A percentile compares a stretch with the other conserved stretches of the same genome.
These are phyloP conservation scores for Xestia ashworthii DNA, from an alignment of 2,888 invertebrate genomes.

Conservation along the genomic window DNA sequence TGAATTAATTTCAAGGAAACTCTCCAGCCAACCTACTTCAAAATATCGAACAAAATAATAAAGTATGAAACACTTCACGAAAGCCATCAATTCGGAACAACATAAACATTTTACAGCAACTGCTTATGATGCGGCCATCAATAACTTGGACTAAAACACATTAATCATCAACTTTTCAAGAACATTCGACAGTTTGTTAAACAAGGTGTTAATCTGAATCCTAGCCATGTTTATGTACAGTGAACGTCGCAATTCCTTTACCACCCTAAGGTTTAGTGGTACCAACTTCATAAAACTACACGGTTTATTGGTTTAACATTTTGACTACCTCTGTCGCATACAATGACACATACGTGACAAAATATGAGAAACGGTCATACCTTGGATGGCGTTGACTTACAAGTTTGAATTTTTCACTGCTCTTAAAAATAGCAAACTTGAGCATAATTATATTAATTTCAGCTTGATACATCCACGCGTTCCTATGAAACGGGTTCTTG, in stretches of 20 bases:
- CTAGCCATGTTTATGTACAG: neutral
- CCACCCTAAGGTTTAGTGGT: too few relatives aligned
- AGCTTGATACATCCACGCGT: too few relatives aligned
- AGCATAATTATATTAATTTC: too few relatives aligned
- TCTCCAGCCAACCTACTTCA: neutral
- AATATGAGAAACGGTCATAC: too few relatives aligned
- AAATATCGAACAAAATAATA: neutral
- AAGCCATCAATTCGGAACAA: slow-evolving; percentile 32
- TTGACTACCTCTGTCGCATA: too few relatives aligned
- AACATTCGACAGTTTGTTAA: slow-evolving; percentile 30
- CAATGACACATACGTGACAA: too few relatives aligned
- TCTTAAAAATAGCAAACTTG: too few relatives aligned
- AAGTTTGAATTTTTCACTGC: too few relatives aligned
- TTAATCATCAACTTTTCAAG: slow-evolving; percentile 42
- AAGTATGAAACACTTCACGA: slow-evolving; percentile 10
- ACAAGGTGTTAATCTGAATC: slow-evolving; percentile 10
- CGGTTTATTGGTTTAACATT: neutral
- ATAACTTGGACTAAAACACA: slow-evolving; percentile 27
- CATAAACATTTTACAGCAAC: slow-evolving; percentile 30
- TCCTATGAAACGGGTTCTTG: too few relatives aligned
- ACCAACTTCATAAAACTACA: neutral
- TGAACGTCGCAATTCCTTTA: neutral
- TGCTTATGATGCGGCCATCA: slow-evolving; percentile 21
- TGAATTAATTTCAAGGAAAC: neutral
- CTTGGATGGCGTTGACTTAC: too few relatives aligned